Percentiles rank a stretch among this genome's conserved stretches.
Evolutionary conservation across 2,888 invertebrate species (phyloP).

Genomic region (Trypoxylon attenuatum): DNA sequence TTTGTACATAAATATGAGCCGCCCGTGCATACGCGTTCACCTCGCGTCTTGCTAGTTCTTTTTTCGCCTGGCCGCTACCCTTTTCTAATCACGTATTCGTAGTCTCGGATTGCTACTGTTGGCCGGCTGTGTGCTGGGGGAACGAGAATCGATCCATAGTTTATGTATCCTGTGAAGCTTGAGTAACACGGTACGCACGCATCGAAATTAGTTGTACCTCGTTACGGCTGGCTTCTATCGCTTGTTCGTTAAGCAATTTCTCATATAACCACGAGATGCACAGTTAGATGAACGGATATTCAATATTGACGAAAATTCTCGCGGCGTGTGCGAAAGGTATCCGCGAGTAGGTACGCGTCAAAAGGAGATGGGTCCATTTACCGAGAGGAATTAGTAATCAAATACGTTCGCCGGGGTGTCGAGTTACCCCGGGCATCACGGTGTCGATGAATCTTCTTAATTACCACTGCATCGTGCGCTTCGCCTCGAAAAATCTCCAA

Average conservation of each 20-base stretch:
- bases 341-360: conserved; percentile 16
- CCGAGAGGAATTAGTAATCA: conserved; percentile 32
- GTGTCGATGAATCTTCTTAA: not conserved
- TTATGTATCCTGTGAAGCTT: conserved; percentile 11
- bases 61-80: too few species aligned
- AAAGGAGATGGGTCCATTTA: conserved; percentile 23
- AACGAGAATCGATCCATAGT: too few species aligned
- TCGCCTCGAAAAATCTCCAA: not conserved
- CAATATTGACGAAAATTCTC: conserved; percentile 62
- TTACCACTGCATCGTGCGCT: not conserved
- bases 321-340: conserved; percentile 21
- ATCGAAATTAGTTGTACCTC: conserved; percentile 45
- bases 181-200: conserved; percentile 11
- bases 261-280: conserved; percentile 48
- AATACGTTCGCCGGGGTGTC: not conserved
- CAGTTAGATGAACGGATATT: conserved; percentile 60
- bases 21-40: not conserved
- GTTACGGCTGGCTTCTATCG: conserved; percentile 36
- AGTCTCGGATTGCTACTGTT: not conserved
- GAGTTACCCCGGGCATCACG: not conserved
- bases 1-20: conserved; percentile 25
- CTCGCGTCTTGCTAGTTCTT: not conserved
- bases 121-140: too few species aligned
- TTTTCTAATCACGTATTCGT: not conserved
- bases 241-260: conserved; percentile 58